These are phyloP conservation scores for Athalia circularis DNA, from an alignment of 2,888 invertebrate genomes.

Conservation along the genomic window DNA sequence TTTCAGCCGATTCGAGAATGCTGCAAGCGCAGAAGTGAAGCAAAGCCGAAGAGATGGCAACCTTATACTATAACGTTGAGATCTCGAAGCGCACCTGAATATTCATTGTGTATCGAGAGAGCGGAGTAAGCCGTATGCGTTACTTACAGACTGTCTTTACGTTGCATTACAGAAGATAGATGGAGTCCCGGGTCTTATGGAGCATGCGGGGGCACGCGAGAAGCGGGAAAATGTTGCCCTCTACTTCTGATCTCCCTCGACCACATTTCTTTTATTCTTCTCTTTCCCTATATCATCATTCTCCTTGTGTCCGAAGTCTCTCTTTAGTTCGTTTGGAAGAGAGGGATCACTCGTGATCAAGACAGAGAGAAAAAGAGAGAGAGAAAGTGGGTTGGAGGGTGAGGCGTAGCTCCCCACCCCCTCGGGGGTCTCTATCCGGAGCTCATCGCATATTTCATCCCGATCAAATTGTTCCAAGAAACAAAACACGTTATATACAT, in stretches of 20 bases:
- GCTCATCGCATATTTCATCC: constrained; percentile 65
- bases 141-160: constrained; percentile 46
- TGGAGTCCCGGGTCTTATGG: constrained; percentile 54
- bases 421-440: constrained; percentile 58
- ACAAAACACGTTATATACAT: constrained; percentile 61
- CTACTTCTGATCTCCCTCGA: not conserved
- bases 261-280: constrained; percentile 32
- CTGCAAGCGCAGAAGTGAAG: no score
- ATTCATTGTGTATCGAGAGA: constrained; percentile 43
- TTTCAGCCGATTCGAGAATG: no score
- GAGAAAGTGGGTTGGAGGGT: constrained; percentile 15
- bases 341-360: no score
- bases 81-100: constrained; percentile 31
- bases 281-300: constrained; percentile 48
- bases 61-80: not conserved
- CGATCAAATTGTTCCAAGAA: constrained; percentile 64
- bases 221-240: constrained; percentile 55
- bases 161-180: constrained; percentile 61
- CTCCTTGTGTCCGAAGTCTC: constrained; percentile 44
- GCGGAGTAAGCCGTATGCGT: constrained; percentile 17
- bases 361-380: constrained; percentile 15
- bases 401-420: constrained; percentile 51
- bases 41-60: no score
- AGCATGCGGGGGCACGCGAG: constrained; percentile 44
- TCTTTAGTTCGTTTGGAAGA: not conserved